phyloP scores from a whole-genome alignment of 2,797 vertebrate genomes.

The Chromis chromis region DNA sequence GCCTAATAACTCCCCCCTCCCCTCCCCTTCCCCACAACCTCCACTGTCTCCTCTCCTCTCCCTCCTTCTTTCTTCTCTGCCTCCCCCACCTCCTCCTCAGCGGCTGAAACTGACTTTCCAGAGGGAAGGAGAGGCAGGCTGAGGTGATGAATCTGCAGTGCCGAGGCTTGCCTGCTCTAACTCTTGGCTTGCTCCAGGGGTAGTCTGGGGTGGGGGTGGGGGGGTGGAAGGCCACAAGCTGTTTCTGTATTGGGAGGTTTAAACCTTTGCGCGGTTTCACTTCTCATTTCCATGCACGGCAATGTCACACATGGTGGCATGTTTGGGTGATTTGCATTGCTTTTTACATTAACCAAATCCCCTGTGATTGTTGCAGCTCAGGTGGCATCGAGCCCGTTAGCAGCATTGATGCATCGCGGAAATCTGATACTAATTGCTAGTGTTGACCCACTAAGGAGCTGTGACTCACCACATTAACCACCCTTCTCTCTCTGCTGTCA shows the following conservation, averaged over 20 bases:
- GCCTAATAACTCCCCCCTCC: conserved; percentile 53
- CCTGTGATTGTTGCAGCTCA: conserved; percentile 53
- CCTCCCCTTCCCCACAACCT: conserved; percentile 4
- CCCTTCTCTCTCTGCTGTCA: conserved; percentile 31
- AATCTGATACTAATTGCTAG: conserved; percentile 66
- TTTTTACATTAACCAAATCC: conserved; percentile 43
- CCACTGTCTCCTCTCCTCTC: conserved; percentile 39
- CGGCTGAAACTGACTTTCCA: conserved; percentile 75
- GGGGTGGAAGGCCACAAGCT: conserved; percentile 47
- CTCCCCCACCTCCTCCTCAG: conserved; percentile 53
- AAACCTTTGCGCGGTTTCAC: conserved; percentile 61
- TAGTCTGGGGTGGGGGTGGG: conserved; percentile 25
- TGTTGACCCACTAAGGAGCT: conserved; percentile 59
- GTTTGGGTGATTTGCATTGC: conserved; percentile 65
- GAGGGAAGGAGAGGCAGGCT: conserved; percentile 73
- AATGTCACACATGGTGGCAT: conserved; percentile 29
- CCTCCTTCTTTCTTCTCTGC: conserved; percentile 36
- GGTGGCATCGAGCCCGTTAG: conserved; percentile 57
- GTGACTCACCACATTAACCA: conserved; percentile 65
- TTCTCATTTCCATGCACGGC: conserved; percentile 45
- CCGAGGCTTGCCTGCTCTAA: conserved; percentile 76
- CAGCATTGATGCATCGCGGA: conserved; percentile 64
- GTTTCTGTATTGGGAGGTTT: conserved; percentile 42
- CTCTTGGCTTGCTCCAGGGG: conserved; percentile 66
- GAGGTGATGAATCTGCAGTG: conserved; percentile 83